Base-by-base conservation (phyloP, 2,888 invertebrate species). In the Lordiphosa andalusiaca region DNA sequence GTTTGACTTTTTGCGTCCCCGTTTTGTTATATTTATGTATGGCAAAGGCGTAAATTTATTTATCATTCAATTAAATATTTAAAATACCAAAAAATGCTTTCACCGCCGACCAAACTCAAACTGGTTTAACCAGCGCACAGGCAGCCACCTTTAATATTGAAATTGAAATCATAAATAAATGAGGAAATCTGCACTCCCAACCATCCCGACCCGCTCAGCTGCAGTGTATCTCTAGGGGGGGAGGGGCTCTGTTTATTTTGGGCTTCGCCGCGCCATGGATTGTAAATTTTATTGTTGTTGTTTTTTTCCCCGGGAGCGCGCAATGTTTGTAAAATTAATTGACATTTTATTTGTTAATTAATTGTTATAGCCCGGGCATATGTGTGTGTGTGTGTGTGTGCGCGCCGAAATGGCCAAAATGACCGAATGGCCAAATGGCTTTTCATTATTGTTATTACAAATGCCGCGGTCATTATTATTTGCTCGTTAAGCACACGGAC, bases 331-430 rank as follows among this genome's bases (percentile, higher is more conserved):
- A 77, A 87, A 85, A 87, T 86, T 87, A 87, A 87, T 87, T 87
- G 86, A 86, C 87, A 87, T 87, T 87, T 87, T 87, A 86, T 87
- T 87, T 86, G 87, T 85, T 87, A 87, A 87, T 87, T 87, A 87
- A 87, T 87, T 86, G 86, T 85, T 74, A 80, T 70, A 73, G 84
- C 73, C 63, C 35, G 44, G 13, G 25, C 12, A 38, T 12, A 13
- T 37, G 44, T 40, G 37, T 44, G 46, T 51, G 36, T 47, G 25
- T 38, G 30, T 38, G 38, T 39, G 49, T 49, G 25, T 37, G 23
- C 12, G 21, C 12, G 2, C 6, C 6, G 3, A 30, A 30, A 30
- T 30, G 9, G 30, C 30, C 30, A 30, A 30, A 30, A 7, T 23
- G 38, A 33, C 44, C 42, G 40, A 19, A 12, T 44, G 35, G 50